Conservation (phyloP, 2,888 invertebrate species). For the Megastigmus dorsalis region DNA sequence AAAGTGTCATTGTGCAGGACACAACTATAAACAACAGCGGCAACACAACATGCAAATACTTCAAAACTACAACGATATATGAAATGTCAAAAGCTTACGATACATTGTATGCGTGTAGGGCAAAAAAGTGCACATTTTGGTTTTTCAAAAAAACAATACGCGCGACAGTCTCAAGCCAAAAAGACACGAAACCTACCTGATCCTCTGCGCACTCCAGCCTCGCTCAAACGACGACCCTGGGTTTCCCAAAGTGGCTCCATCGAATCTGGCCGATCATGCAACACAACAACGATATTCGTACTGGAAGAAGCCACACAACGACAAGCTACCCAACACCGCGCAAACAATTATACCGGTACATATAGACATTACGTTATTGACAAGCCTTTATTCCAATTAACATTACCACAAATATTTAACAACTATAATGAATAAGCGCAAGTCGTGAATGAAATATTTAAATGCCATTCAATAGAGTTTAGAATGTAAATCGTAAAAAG, state of each 20-base stretch:
- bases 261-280: slow-evolving; percentile 75
- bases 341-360: too few species aligned
- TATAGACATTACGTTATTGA: too few species aligned
- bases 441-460: too few species aligned
- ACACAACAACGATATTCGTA: slow-evolving; percentile 55
- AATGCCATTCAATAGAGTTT: too few species aligned
- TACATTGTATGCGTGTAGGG: background rate
- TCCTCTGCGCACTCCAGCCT: slow-evolving; percentile 84
- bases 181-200: slow-evolving; percentile 85
- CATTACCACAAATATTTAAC: too few species aligned
- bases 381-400: too few species aligned
- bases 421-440: too few species aligned
- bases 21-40: background rate
- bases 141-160: too few species aligned
- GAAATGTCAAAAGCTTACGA: background rate
- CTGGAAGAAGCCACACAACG: slow-evolving; percentile 53
- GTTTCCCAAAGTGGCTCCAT: slow-evolving; percentile 86
- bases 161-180: background rate
- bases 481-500: too few species aligned
- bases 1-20: background rate
- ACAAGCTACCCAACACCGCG: slow-evolving; percentile 19
- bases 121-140: too few species aligned
- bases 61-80: background rate
- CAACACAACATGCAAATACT: background rate
- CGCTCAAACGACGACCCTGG: slow-evolving; percentile 83